These are phyloP conservation scores for Apogon talboti DNA, from an alignment of 2,797 vertebrate genomes.

Conservation along the genomic window DNA sequence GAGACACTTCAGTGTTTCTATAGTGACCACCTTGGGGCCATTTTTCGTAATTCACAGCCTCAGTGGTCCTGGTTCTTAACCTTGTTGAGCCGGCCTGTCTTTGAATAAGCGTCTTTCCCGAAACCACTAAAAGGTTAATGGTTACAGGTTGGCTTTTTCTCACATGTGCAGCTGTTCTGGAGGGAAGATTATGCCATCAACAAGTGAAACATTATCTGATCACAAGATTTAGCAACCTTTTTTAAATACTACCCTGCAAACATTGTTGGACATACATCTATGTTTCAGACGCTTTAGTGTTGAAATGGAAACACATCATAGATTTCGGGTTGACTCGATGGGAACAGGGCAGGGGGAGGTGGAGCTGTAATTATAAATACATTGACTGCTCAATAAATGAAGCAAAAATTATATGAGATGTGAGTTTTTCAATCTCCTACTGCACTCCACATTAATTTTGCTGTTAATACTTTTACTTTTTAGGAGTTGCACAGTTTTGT, in stretches of 20 bases:
- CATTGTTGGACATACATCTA: background rate
- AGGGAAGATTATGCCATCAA: background rate
- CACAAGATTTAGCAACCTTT: background rate
- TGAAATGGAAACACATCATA: no score
- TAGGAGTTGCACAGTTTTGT: no score
- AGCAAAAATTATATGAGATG: no score
- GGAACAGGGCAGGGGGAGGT: no score
- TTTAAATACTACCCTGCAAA: background rate
- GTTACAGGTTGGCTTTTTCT: conserved; percentile 10
- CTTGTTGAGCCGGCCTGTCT: conserved; percentile 27
- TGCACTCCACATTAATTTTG: no score
- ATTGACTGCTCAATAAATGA: no score
- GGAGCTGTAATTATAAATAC: no score
- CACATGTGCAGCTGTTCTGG: conserved; percentile 10
- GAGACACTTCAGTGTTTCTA: conserved; percentile 44
- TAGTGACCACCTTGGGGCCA: conserved; percentile 55
- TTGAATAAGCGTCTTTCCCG: conserved; percentile 44
- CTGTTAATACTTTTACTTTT: no score
- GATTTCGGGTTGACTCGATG: no score
- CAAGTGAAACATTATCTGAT: background rate
- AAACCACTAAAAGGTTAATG: conserved; percentile 17
- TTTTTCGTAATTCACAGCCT: conserved; percentile 41
- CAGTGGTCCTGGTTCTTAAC: conserved; percentile 34
- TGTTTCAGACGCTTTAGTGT: background rate
- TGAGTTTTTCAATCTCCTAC: no score